A percentile compares a stretch with the other conserved stretches of the same genome.
phyloP scores from a whole-genome alignment of 2,888 invertebrate species.

The Oligia latruncula region DNA sequence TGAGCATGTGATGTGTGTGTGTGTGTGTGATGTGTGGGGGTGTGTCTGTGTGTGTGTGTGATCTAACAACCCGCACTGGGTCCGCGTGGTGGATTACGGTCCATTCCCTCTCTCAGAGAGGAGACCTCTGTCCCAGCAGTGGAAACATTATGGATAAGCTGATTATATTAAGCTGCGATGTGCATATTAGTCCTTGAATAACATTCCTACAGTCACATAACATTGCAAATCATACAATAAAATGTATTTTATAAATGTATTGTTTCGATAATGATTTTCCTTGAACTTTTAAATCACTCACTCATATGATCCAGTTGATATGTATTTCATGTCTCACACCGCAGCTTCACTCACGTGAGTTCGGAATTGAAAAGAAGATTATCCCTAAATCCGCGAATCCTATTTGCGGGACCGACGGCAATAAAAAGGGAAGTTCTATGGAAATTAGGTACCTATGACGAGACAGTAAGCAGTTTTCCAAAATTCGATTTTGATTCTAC shows the following conservation, averaged over 20 bases:
- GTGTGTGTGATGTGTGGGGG: too few relatives aligned
- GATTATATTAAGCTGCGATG: too few relatives aligned
- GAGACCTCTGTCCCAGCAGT: too few relatives aligned
- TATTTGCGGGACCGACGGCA: conserved; percentile 46
- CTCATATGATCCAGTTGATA: conserved; percentile 41
- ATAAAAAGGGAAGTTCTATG: conserved; percentile 44
- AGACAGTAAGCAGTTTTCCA: conserved; percentile 15
- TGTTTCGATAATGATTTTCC: conserved; percentile 11
- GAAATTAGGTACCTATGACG: conserved; percentile 23
- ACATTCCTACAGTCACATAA: conserved; percentile 1
- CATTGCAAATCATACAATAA: conserved; percentile 31
- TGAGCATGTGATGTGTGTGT: too few relatives aligned
- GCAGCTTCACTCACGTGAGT: conserved; percentile 36
- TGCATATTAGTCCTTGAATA: not conserved
- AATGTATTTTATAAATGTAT: too few relatives aligned
- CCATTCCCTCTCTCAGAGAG: too few relatives aligned
- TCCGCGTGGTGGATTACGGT: too few relatives aligned
- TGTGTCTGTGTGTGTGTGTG: too few relatives aligned
- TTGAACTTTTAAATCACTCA: conserved; percentile 41
- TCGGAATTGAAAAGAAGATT: conserved; percentile 51
- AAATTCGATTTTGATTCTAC: not conserved
- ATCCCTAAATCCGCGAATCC: conserved; percentile 52
- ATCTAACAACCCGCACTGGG: too few relatives aligned
- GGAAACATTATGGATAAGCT: too few relatives aligned
- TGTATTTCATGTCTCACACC: conserved; percentile 29